Evolutionary conservation across 2,113 vertebrate genomes (phyloP).

Genomic region (Hydrochoerus hydrochaeris): DNA sequence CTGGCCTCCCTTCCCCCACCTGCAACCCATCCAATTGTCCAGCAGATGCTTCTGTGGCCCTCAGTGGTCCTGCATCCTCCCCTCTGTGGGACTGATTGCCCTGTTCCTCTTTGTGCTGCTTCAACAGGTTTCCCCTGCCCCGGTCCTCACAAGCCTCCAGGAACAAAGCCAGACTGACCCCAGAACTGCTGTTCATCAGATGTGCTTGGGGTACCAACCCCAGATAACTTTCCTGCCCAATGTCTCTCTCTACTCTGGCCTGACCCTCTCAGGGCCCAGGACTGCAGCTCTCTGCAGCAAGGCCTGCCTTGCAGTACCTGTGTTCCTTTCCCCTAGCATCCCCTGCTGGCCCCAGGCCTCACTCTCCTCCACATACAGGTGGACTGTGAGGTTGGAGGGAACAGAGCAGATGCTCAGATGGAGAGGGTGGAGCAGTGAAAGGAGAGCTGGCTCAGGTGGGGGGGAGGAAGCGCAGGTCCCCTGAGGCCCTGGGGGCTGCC

Average conservation of each 20-base stretch:
- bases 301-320: too few relatives aligned
- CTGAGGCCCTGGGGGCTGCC: background rate
- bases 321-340: background rate
- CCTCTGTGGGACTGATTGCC: too few relatives aligned
- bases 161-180: background rate
- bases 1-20: too few relatives aligned
- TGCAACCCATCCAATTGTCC: background rate
- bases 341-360: background rate
- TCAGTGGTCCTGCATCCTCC: accelerated
- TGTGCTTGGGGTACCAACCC: background rate
- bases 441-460: background rate
- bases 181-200: background rate
- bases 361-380: background rate
- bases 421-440: background rate
- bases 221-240: background rate
- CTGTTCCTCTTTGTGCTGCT: too few relatives aligned
- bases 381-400: background rate
- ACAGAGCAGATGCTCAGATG: background rate
- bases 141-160: background rate
- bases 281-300: background rate
- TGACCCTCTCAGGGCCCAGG: too few relatives aligned
- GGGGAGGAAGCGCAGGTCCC: background rate
- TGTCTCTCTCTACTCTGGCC: accelerated
- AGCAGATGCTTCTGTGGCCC: background rate
- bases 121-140: background rate